Conservation (phyloP, 1,140 invertebrate genomes). For the Doryteuthis pealeii region DNA sequence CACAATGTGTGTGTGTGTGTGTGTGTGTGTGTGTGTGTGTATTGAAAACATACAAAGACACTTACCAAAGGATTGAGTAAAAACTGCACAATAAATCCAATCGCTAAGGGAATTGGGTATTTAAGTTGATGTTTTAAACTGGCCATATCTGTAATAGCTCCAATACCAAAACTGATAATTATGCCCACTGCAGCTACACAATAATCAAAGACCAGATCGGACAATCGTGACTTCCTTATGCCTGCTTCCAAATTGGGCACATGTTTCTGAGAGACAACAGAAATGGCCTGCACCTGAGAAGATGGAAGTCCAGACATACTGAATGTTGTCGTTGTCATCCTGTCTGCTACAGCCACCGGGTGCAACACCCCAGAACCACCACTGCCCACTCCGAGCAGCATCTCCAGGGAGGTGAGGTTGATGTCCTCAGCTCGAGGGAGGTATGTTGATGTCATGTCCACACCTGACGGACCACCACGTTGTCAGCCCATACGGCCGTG, state of each 20-base stretch:
- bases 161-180: constrained; percentile 56
- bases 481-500: constrained; percentile 3
- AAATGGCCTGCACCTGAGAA: constrained; percentile 7
- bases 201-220: constrained; percentile 54
- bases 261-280: constrained; percentile 25
- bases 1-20: too few species aligned
- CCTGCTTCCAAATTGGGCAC: constrained; percentile 36
- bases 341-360: not conserved
- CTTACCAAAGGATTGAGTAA: constrained; percentile 57
- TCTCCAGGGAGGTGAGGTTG: constrained; percentile 2
- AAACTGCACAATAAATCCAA: constrained; percentile 52
- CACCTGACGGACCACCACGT: constrained; percentile 1
- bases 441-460: constrained; percentile 2
- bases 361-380: not conserved
- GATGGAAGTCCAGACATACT: constrained; percentile 2
- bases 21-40: too few species aligned
- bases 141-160: constrained; percentile 52
- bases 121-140: constrained; percentile 50
- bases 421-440: not conserved
- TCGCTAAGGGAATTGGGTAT: constrained; percentile 47
- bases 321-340: constrained; percentile 7
- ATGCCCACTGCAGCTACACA: constrained; percentile 50
- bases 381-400: not conserved
- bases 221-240: constrained; percentile 39
- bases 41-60: constrained; percentile 7